phyloP scores from a whole-genome alignment of 2,888 invertebrate species.

The Dryobotodes eremita region DNA sequence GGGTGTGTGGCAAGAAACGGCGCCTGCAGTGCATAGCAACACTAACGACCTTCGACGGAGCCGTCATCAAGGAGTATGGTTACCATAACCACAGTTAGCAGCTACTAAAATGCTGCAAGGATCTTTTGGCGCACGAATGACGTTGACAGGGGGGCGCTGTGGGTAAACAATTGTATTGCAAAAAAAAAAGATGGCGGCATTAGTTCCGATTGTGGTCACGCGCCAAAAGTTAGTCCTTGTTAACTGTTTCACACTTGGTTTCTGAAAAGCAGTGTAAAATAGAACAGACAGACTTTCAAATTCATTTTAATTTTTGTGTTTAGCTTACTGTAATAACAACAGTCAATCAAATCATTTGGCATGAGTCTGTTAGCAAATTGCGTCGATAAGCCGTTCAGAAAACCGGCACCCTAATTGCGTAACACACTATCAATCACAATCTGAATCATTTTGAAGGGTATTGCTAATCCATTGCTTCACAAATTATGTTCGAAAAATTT shows the following conservation, averaged over 20 bases:
- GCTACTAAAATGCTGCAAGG: not conserved
- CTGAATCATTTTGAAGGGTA: too few species aligned
- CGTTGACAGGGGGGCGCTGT: not conserved
- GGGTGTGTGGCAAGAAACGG: slow-evolving; percentile 84
- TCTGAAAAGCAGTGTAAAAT: not conserved
- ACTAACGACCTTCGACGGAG: slow-evolving; percentile 77
- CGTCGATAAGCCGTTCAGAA: not conserved
- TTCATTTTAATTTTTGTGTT: not conserved
- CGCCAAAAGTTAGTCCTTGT: too few species aligned
- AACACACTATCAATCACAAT: too few species aligned
- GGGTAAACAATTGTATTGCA: not conserved
- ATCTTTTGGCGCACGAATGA: not conserved
- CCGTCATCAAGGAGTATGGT: slow-evolving; percentile 78
- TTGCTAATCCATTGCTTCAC: too few species aligned
- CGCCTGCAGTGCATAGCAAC: slow-evolving; percentile 80
- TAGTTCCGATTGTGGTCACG: not conserved
- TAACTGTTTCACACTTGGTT: not conserved
- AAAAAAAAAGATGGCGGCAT: too few species aligned
- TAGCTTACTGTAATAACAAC: not conserved
- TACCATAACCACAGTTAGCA: slow-evolving; percentile 82
- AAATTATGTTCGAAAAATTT: too few species aligned
- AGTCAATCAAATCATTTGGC: not conserved
- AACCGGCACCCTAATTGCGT: too few species aligned
- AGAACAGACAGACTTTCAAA: not conserved
- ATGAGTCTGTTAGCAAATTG: not conserved